Conservation (phyloP, 2,113 vertebrate species). For the Bathybates hornii region DNA sequence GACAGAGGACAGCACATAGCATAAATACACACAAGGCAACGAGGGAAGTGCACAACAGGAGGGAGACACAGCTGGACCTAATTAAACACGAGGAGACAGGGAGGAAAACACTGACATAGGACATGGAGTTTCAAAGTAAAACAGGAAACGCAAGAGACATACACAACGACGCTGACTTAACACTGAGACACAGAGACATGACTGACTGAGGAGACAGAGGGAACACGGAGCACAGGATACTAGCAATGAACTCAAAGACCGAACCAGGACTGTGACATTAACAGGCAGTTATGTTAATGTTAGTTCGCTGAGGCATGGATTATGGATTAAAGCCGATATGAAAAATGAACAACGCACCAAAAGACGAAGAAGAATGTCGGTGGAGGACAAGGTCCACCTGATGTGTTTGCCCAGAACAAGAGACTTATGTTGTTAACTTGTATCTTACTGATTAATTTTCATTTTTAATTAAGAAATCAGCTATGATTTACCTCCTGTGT, state of each 20-base stretch:
- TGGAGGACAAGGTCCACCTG: not conserved
- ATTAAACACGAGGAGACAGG: not conserved
- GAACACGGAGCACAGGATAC: not conserved
- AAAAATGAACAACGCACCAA: not conserved
- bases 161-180: fast-evolving
- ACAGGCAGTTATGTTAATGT: not conserved
- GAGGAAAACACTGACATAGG: not conserved
- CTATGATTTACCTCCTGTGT: not conserved
- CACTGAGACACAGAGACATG: not conserved
- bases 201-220: not conserved
- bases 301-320: fast-evolving
- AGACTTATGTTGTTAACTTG: not conserved
- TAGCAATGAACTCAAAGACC: fast-evolving
- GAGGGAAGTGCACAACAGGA: not conserved
- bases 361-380: not conserved
- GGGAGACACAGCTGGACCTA: not conserved
- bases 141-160: not conserved
- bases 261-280: fast-evolving
- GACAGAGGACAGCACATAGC: not conserved
- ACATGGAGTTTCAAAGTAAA: not conserved
- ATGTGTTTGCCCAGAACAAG: not conserved
- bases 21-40: not conserved
- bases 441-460: not conserved
- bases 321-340: not conserved
- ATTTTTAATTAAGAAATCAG: not conserved